These are phyloP conservation scores for Porites rus DNA, from an alignment of 92 coral and sea anemone genomes.

Conservation along the genomic window DNA sequence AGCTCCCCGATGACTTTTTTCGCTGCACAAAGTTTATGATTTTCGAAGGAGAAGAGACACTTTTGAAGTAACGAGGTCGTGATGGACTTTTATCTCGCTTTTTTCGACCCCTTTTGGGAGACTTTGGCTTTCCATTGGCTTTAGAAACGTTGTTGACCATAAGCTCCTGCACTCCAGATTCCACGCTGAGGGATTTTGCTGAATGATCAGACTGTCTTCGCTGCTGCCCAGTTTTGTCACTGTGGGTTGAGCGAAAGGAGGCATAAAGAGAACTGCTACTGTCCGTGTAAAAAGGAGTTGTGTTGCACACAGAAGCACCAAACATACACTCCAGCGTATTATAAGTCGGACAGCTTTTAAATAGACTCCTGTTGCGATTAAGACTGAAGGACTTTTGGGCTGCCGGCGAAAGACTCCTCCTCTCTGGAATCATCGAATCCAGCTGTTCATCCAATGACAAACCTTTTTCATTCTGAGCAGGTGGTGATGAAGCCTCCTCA, in stretches of 20 bases:
- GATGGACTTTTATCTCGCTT: conserved; percentile 8
- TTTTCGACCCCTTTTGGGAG: not conserved
- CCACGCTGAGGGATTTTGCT: conserved; percentile 35
- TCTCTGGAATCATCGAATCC: conserved; percentile 75
- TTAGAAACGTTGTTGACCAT: not conserved
- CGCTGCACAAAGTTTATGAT: conserved; percentile 20
- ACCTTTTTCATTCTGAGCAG: conserved; percentile 1
- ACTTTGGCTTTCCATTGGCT: not conserved
- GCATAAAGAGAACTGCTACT: conserved; percentile 28
- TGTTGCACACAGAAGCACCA: conserved; percentile 46
- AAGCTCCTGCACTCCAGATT: conserved; percentile 22
- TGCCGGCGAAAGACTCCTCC: conserved; percentile 68
- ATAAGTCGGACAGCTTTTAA: conserved; percentile 63
- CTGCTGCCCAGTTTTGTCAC: not conserved
- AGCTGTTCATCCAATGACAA: conserved; percentile 67
- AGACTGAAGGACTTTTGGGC: conserved; percentile 75
- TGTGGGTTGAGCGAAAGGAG: conserved; percentile 33
- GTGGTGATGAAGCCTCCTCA: conserved; percentile 19
- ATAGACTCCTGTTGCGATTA: conserved; percentile 67
- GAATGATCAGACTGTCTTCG: not conserved
- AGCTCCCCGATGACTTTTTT: conserved; percentile 4
- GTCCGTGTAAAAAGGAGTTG: conserved; percentile 3
- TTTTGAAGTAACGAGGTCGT: conserved; percentile 43
- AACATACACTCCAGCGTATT: conserved; percentile 77
- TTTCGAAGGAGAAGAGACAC: conserved; percentile 60